Conservation (phyloP, 2,888 invertebrate genomes). For the Lasioglossum morio region DNA sequence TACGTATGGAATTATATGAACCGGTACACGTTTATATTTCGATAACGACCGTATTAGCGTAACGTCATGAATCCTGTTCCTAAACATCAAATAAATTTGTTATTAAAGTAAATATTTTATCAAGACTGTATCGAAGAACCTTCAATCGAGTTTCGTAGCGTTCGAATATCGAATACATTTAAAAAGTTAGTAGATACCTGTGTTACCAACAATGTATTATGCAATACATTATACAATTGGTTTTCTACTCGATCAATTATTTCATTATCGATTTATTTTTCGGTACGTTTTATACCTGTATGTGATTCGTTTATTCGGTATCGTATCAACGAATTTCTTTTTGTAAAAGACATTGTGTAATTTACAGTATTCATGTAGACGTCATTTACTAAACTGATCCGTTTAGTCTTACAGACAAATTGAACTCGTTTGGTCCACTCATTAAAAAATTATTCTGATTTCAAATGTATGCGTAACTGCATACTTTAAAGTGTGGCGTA, state of each 20-base stretch:
- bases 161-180: background rate
- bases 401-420: too few relatives aligned
- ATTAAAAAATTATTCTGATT: too few relatives aligned
- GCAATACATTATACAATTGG: background rate
- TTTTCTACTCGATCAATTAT: background rate
- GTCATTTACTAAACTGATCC: too few relatives aligned
- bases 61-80: constrained; percentile 59
- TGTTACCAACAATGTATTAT: background rate
- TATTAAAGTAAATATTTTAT: constrained; percentile 38
- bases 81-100: constrained; percentile 63
- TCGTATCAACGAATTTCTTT: too few relatives aligned
- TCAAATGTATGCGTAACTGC: too few relatives aligned
- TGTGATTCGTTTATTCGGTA: background rate
- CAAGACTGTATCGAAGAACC: background rate
- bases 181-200: background rate
- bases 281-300: background rate
- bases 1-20: constrained; percentile 42
- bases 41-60: constrained; percentile 40
- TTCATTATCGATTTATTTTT: background rate
- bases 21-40: constrained; percentile 20
- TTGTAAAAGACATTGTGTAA: too few relatives aligned
- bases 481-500: too few relatives aligned
- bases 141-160: background rate
- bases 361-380: too few relatives aligned
- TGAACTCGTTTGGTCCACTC: too few relatives aligned